Conservation (phyloP, 2,113 vertebrate genomes). For the Turnix velox region DNA sequence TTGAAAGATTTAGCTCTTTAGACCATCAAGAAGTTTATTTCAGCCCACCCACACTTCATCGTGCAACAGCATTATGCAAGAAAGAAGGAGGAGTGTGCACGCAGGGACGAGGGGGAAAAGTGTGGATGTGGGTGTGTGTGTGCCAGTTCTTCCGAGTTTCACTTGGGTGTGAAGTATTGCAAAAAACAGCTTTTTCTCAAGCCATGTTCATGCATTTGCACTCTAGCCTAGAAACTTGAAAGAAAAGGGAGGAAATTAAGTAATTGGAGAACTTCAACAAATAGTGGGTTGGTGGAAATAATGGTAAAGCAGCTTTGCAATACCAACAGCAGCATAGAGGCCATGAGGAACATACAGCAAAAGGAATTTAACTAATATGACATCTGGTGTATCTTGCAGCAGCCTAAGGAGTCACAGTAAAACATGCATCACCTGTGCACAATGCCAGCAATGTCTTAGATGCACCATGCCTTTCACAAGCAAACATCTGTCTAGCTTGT, state of each 20-base stretch:
- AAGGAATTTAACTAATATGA: not conserved
- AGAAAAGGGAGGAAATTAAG: not conserved
- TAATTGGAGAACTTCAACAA: not conserved
- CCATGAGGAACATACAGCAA: not conserved
- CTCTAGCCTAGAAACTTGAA: not conserved
- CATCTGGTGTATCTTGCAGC: not conserved
- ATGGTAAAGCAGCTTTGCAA: not conserved
- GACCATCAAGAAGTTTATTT: not conserved
- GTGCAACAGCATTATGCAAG: slow-evolving; percentile 29
- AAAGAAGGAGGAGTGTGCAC: not conserved
- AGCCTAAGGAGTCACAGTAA: not conserved
- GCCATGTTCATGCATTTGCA: not conserved
- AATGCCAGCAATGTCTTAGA: not conserved
- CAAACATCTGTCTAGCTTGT: not conserved
- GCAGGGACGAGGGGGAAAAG: not conserved
- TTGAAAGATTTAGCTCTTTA: not conserved
- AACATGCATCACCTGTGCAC: not conserved
- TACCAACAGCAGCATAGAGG: not conserved
- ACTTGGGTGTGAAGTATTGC: slow-evolving; percentile 17
- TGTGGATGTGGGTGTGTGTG: not conserved
- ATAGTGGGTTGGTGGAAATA: not conserved
- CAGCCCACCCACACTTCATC: not conserved
- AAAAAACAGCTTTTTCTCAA: not conserved
- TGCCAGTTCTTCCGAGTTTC: slow-evolving; percentile 13
- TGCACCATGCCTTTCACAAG: not conserved